Evolutionary conservation across 2,113 vertebrate species (phyloP).

Genomic region (Cichladusa arquata): DNA sequence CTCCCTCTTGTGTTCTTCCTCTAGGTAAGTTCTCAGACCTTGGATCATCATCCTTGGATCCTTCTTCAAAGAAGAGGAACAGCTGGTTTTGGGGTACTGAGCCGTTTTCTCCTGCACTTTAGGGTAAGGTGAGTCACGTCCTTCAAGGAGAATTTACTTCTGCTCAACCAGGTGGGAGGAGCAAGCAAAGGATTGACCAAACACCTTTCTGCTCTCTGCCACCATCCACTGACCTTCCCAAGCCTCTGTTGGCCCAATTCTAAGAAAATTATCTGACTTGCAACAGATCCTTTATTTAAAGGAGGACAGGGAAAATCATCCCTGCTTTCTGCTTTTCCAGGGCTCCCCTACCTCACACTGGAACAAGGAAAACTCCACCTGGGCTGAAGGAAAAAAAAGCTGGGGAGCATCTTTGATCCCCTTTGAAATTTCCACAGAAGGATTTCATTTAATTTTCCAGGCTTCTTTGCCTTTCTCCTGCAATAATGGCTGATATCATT

Average conservation of each 20-base stretch:
- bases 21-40: not conserved
- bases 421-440: slow-evolving; percentile 39
- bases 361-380: not conserved
- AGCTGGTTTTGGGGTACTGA: not conserved
- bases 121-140: not conserved
- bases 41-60: not conserved
- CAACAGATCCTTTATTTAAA: not conserved
- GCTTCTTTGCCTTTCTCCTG: slow-evolving; percentile 26
- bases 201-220: not conserved
- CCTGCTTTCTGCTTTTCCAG: not conserved
- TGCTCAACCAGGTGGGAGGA: accelerated
- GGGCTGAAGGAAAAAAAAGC: not conserved
- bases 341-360: not conserved
- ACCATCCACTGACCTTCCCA: not conserved
- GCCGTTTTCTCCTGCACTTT: not conserved
- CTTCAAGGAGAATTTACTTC: not conserved
- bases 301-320: not conserved
- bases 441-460: slow-evolving; percentile 48
- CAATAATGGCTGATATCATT: slow-evolving; percentile 41
- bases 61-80: not conserved
- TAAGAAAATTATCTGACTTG: not conserved
- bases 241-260: accelerated
- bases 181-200: not conserved
- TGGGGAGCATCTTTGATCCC: slow-evolving; percentile 3
- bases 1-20: not conserved